phyloP scores from a whole-genome alignment of 2,888 invertebrate genomes.

The Thereva nobilitata region DNA sequence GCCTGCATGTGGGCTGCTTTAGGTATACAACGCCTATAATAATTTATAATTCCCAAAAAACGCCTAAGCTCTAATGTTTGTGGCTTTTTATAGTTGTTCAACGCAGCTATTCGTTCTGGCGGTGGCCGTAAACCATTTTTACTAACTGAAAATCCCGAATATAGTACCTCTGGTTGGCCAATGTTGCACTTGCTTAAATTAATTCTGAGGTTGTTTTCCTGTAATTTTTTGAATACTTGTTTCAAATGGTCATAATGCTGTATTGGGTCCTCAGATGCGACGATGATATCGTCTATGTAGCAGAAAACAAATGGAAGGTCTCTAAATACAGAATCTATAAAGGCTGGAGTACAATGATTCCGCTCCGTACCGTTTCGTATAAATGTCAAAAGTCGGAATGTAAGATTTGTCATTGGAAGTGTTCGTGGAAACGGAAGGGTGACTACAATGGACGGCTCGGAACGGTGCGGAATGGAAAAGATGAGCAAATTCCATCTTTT shows the following conservation, averaged over 20 bases:
- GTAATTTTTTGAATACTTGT: background rate
- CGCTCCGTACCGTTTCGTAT: too few species aligned
- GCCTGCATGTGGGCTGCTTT: background rate
- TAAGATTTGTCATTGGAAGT: too few species aligned
- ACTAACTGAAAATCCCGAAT: background rate
- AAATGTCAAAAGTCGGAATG: too few species aligned
- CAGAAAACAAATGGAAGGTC: slow-evolving; percentile 45
- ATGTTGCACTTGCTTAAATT: slow-evolving; percentile 5
- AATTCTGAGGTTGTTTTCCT: slow-evolving; percentile 1
- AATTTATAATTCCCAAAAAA: slow-evolving; percentile 14
- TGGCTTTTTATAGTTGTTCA: background rate
- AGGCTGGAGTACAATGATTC: too few species aligned
- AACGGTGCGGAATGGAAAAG: too few species aligned
- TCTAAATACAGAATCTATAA: slow-evolving; percentile 47
- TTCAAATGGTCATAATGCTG: background rate
- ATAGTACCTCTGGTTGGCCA: background rate
- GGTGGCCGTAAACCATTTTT: slow-evolving; percentile 8
- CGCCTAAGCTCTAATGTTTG: background rate
- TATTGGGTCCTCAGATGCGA: slow-evolving; percentile 8
- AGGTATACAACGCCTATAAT: slow-evolving; percentile 7
- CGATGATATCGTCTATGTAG: slow-evolving; percentile 48
- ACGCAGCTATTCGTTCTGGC: background rate
- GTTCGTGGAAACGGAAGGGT: too few species aligned
- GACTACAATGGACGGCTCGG: too few species aligned
- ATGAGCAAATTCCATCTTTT: too few species aligned